Evolutionary conservation across 2,113 vertebrate genomes (phyloP).

Genomic region (Carollia perspicillata): DNA sequence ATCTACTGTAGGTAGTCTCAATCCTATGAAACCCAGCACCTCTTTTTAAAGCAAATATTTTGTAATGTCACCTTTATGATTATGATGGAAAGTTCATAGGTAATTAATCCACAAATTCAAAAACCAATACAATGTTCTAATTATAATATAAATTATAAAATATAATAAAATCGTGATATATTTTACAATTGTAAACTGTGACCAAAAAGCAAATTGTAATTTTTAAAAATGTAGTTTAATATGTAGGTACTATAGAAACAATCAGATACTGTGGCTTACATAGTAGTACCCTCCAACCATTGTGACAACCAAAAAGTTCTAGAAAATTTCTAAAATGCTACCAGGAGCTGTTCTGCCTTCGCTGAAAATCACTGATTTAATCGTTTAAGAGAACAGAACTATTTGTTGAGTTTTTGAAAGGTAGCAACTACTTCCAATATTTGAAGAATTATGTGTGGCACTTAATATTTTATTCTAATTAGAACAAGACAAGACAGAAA

Average conservation of each 20-base stretch:
- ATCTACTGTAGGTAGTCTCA: neutral
- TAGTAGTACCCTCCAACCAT: neutral
- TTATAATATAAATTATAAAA: neutral
- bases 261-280: neutral
- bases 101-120: neutral
- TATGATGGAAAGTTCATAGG: neutral
- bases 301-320: neutral
- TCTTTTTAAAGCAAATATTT: conserved; percentile 8
- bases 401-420: conserved; percentile 5
- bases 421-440: neutral
- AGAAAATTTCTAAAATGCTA: neutral
- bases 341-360: neutral
- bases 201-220: neutral
- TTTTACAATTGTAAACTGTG: neutral
- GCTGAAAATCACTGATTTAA: neutral
- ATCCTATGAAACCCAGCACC: neutral
- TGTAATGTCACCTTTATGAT: neutral
- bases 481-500: neutral
- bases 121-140: neutral
- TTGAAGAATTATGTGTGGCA: neutral
- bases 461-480: conserved; percentile 6
- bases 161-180: neutral
- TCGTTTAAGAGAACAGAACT: neutral
- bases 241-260: neutral
- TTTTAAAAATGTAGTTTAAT: neutral